Conservation (phyloP, 2,797 vertebrate genomes). For the Poeciliopsis turneri region DNA sequence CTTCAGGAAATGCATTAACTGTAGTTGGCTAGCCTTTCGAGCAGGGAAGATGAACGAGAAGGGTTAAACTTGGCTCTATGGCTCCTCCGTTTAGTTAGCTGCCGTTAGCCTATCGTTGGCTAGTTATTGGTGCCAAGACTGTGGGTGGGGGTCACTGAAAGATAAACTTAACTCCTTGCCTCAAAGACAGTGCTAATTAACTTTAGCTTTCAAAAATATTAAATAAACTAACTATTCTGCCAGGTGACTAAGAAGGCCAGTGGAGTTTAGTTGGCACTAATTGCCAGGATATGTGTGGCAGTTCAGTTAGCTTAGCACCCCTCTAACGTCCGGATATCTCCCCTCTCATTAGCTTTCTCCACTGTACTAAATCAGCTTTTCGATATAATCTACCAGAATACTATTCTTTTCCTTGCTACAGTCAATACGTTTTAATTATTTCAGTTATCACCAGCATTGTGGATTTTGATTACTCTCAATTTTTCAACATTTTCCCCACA, state of each 20-base stretch:
- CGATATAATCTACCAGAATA: background rate
- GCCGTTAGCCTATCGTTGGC: constrained; percentile 59
- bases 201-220: background rate
- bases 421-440: background rate
- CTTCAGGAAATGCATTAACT: constrained; percentile 50
- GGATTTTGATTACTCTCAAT: constrained; percentile 20
- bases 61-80: constrained; percentile 74
- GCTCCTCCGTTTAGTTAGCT: constrained; percentile 64
- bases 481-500: constrained; percentile 19
- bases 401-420: accelerated
- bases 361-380: constrained; percentile 3
- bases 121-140: constrained; percentile 42
- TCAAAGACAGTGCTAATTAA: background rate
- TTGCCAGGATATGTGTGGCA: constrained; percentile 46
- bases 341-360: constrained; percentile 12
- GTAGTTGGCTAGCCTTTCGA: constrained; percentile 39
- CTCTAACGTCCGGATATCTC: constrained; percentile 57
- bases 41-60: constrained; percentile 47
- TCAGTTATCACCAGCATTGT: background rate
- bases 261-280: constrained; percentile 3
- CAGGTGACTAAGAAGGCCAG: background rate
- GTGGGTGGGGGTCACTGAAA: constrained; percentile 58
- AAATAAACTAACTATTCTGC: background rate
- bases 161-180: constrained; percentile 20
- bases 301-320: constrained; percentile 57